Evolutionary conservation across 2,113 vertebrate species (phyloP).

Genomic region (Callocephalon fimbriatum): DNA sequence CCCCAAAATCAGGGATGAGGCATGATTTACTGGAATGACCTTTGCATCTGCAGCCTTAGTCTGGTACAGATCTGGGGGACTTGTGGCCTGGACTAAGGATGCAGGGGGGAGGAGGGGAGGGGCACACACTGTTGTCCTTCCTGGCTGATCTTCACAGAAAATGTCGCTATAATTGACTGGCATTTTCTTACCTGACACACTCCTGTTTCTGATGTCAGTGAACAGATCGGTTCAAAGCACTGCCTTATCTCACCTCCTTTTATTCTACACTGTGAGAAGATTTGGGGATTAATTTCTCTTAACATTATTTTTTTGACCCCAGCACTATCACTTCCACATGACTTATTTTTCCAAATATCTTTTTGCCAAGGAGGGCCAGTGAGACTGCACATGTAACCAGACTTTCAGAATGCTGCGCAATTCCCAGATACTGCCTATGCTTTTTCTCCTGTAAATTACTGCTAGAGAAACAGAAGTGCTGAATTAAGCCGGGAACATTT

Average conservation of each 20-base stretch:
- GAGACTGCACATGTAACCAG: background rate
- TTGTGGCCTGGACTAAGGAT: background rate
- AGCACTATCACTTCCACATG: background rate
- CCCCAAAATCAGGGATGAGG: background rate
- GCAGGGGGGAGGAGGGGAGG: rapidly evolving
- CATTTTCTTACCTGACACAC: background rate
- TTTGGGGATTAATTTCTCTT: background rate
- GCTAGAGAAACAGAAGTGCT: background rate
- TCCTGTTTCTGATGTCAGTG: background rate
- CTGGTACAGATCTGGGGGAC: background rate
- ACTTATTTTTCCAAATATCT: background rate
- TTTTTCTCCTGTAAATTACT: background rate
- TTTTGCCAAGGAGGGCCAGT: background rate
- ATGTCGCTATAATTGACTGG: too few relatives aligned
- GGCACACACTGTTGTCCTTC: background rate
- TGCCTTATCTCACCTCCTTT: background rate
- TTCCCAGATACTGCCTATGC: background rate
- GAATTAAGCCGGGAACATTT: background rate
- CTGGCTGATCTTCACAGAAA: background rate
- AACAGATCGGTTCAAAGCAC: background rate
- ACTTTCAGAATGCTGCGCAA: background rate
- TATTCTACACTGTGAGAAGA: background rate
- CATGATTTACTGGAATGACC: background rate
- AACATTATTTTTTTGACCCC: background rate
- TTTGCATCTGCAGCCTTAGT: background rate